A percentile compares a stretch with the other conserved stretches of the same genome.
Evolutionary conservation across 2,888 invertebrate species (phyloP).

Genomic region (Cerastoderma edule): DNA sequence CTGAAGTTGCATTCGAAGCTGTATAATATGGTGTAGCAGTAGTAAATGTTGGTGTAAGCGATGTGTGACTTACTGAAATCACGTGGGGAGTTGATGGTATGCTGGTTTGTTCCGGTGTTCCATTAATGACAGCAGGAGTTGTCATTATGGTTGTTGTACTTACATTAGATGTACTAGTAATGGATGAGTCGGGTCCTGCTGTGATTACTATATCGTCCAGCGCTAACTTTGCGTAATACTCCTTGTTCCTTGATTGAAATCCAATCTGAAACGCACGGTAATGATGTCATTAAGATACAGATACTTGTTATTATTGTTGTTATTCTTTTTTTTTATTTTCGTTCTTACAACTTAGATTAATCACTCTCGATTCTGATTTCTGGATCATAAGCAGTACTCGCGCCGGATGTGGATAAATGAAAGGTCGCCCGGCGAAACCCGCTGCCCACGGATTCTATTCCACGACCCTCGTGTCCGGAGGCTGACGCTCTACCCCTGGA

Average conservation of each 20-base stretch:
- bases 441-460: no score
- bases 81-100: neutral
- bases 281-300: no score
- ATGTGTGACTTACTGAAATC: neutral
- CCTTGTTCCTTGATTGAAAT: slow-evolving; percentile 15
- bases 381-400: no score
- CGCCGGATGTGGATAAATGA: no score
- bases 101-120: neutral
- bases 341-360: no score
- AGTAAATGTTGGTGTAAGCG: neutral
- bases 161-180: neutral
- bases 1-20: no score
- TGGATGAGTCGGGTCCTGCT: neutral
- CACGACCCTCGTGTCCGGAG: no score
- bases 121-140: neutral
- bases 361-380: no score
- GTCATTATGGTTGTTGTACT: neutral
- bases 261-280: slow-evolving; percentile 2
- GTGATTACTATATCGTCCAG: slow-evolving; percentile 11
- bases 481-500: no score
- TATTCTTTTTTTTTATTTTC: no score
- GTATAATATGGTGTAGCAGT: neutral
- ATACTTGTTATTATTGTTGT: no score
- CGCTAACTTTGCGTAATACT: neutral
- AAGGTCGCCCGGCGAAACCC: no score